Evolutionary conservation across 2,888 invertebrate species (phyloP), one percentile per base, ranked within the genome.

Genomic region (Brachypalpus laphriformis): DNA sequence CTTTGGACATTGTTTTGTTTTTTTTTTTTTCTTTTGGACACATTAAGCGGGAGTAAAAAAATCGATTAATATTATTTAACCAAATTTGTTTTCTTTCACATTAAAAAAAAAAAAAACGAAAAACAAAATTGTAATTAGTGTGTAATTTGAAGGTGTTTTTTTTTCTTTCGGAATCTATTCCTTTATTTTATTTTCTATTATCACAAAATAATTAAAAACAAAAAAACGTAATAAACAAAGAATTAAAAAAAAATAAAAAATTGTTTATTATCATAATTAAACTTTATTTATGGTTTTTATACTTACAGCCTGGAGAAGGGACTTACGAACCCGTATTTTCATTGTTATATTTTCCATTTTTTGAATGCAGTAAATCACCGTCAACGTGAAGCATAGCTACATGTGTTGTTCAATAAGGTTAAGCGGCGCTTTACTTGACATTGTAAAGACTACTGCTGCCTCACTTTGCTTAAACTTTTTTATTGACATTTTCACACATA

Each of bases 171-270:
- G 70, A 80, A 75, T 61, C 70, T 83, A 83, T 83, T 83, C 80
- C 85, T 81, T 85, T 80, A 75, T 85, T 81, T 85, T 81, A 81
- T 85, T 80, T 85, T 78, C 85, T 83, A 83, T 81, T 81, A 81
- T 81, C 75, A 81, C 81, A 81, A 81, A 81, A 81, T 70, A 66
- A 76, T 78, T 61, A 57, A 56, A 61, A 61, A 59, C 63, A 37
- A 74, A 78, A 72, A 66, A 80, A 80, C 9, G 14, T 66, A 81
- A 81, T 85, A 85, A 85, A 85, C 80, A 81, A 81, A 66, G 59
- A 81, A 65, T 75, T 66, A 56, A 81, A 78, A 75, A 76, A 59
- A 76, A 28, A 71, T 8, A 37, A 81, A 42, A 18, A 2, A 56
- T 25, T 11, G 20, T 49, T 56, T 31, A 56, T 16, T 68, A 34